Base-by-base conservation (phyloP, 2,888 invertebrate species). In the Oxyteleia sp. region DNA sequence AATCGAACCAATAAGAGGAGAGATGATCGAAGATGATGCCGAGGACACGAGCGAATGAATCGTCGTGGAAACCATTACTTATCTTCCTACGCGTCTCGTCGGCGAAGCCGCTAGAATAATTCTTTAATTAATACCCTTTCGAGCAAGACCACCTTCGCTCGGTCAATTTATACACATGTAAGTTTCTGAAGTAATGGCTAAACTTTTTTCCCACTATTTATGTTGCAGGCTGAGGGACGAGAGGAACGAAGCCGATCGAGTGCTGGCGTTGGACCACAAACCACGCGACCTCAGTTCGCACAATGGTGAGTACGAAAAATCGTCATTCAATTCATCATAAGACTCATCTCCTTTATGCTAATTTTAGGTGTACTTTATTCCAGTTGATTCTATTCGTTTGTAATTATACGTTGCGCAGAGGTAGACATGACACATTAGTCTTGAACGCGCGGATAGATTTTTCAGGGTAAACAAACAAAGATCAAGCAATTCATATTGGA, bases 181-280 rank as follows among this genome's bases (percentile, higher is more conserved):
- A n/a, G n/a, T n/a, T n/a, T n/a, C n/a, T n/a, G n/a, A n/a, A n/a
- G 71, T 82, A 63, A 82, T 82, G 55, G 61, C 75, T 57, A 59
- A 72, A 55, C 64, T 72, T 84, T 72, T 69, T 79, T 68, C n/a
- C 57, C 68, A 47, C 69, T 64, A 83, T 68, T 87, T 85, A 88
- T 94, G 94, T 96, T 96, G 75, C 95, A 97, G 97, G 95, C 95
- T 98, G 94, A 95, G 97, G 91, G 98, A 98, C 93, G 97, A 98
- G 94, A 95, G 97, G 93, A 96, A 97, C 82, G 97, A 97, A 92
- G 96, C 96, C 88, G 97, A 98, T 92, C 95, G 97, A 93, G 96
- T 96, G 87, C 94, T 97, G 93, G 96, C 96, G 78, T 95, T 96
- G 94, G 97, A 96, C 92, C 95, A 96, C 93, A 97, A 98, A 95